Percentiles rank a stretch among this genome's conserved stretches.
Evolutionary conservation across 2,888 invertebrate species (phyloP).

Genomic region (Abrostola tripartita): DNA sequence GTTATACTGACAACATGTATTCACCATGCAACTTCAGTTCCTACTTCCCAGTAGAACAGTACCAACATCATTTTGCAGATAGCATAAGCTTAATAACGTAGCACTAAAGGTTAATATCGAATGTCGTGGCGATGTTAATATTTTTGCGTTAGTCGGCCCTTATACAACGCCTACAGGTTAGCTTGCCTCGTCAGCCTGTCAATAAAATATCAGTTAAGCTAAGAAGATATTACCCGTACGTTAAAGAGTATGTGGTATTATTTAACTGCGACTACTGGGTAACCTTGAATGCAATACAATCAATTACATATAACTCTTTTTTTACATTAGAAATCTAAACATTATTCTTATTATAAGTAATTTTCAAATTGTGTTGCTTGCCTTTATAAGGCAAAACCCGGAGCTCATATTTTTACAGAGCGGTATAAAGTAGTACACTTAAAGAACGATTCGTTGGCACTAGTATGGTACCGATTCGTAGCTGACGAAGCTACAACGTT

Average conservation of each 20-base stretch:
- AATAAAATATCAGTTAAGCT: slow-evolving; percentile 52
- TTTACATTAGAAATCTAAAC: not conserved
- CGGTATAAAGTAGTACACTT: no score
- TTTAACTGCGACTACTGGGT: slow-evolving; percentile 14
- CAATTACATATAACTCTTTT: not conserved
- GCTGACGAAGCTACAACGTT: slow-evolving; percentile 3
- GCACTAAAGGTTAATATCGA: slow-evolving; percentile 11
- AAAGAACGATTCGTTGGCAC: not conserved
- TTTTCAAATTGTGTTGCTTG: not conserved
- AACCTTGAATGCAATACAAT: slow-evolving; percentile 6
- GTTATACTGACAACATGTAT: slow-evolving; percentile 18
- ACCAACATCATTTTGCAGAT: slow-evolving; percentile 22
- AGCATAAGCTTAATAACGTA: slow-evolving; percentile 10
- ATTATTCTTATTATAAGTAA: not conserved
- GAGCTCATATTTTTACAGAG: not conserved
- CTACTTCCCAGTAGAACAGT: slow-evolving; percentile 51
- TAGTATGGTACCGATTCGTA: not conserved
- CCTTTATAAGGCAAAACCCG: not conserved
- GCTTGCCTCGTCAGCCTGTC: slow-evolving; percentile 51
- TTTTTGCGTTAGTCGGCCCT: slow-evolving; percentile 14
- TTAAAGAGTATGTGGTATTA: slow-evolving; percentile 15
- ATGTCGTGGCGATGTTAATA: not conserved
- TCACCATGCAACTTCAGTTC: slow-evolving; percentile 48
- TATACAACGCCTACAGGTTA: slow-evolving; percentile 56
- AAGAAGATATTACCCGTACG: slow-evolving; percentile 2